Evolutionary conservation across 2,888 invertebrate species (phyloP).

Genomic region (Gastracanthus pulcherrimus): DNA sequence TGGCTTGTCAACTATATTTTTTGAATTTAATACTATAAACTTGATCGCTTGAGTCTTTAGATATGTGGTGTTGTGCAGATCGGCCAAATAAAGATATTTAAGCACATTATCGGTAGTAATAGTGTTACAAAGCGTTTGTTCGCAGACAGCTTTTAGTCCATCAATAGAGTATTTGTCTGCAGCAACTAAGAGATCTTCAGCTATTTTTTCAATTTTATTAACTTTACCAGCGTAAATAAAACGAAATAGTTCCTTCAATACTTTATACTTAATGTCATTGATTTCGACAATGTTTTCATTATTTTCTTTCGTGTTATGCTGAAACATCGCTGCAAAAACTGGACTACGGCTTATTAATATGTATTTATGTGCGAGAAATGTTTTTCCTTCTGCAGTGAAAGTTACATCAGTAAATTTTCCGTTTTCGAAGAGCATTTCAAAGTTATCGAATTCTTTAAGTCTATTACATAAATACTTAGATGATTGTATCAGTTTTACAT

Average conservation of each 20-base stretch:
- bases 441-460: not conserved
- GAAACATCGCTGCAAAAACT: not conserved
- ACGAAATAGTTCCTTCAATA: not conserved
- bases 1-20: not conserved
- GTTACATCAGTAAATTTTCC: not conserved
- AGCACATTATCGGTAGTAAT: not conserved
- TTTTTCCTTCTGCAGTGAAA: not conserved
- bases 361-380: not conserved
- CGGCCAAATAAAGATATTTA: not conserved
- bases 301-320: no score
- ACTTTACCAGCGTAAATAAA: not conserved
- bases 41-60: not conserved
- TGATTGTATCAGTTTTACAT: not conserved
- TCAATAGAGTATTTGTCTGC: not conserved
- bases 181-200: not conserved
- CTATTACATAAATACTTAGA: not conserved
- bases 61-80: not conserved
- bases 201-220: not conserved
- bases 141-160: not conserved
- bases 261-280: not conserved
- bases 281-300: not conserved
- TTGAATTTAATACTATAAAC: not conserved
- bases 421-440: not conserved
- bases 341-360: not conserved
- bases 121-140: not conserved